Conservation (phyloP, 2,113 vertebrate species). For the Hypanus sabinus region DNA sequence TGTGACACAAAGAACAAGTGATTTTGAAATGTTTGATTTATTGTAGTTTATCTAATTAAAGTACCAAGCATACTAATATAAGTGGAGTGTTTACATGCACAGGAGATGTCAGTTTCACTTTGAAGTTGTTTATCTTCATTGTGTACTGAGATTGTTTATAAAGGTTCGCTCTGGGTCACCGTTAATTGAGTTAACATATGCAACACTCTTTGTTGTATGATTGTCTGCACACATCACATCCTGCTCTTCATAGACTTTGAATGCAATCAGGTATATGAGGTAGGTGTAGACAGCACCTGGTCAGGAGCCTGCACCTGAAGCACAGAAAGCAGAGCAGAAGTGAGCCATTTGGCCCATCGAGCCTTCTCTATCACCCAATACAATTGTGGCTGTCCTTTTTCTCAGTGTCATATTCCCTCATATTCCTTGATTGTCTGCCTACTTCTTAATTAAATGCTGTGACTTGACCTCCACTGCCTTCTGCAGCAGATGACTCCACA, state of each 20-base stretch:
- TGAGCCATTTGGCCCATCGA: no score
- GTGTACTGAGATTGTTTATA: neutral
- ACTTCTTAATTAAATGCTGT: no score
- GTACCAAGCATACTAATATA: neutral
- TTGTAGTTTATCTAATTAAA: conserved; percentile 4
- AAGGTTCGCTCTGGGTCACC: neutral
- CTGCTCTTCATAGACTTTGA: neutral
- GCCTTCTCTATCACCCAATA: no score
- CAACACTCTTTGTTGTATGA: neutral
- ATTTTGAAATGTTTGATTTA: conserved; percentile 17
- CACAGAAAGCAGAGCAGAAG: no score
- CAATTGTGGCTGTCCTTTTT: no score
- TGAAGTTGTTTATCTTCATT: conserved; percentile 26
- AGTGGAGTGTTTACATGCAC: conserved; percentile 31
- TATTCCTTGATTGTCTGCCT: no score
- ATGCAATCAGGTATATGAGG: neutral
- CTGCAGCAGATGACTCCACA: no score
- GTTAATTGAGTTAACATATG: neutral
- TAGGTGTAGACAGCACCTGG: no score
- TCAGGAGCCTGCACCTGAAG: no score
- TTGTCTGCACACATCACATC: neutral
- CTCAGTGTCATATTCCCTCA: no score
- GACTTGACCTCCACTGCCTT: no score
- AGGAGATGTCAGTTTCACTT: conserved; percentile 33
- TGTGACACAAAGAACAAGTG: conserved; percentile 6